Percentiles rank a stretch among this genome's conserved stretches.
Conservation (phyloP, 2,888 invertebrate genomes). For the Frankliniella intonsa region DNA sequence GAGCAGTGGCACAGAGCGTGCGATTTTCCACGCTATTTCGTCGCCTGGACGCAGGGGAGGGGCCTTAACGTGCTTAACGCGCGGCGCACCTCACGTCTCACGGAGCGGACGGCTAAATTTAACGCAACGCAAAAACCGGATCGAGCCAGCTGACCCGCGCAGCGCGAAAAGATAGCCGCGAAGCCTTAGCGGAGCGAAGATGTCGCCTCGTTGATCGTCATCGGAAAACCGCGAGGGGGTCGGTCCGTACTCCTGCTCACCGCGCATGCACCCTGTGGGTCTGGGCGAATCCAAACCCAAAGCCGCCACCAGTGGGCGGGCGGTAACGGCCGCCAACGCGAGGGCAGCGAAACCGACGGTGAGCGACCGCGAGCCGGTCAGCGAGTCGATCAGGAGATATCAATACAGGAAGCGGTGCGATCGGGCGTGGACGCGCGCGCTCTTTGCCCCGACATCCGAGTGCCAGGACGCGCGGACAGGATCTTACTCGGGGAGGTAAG, state of each 20-base stretch:
- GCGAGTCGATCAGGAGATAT: too few species aligned
- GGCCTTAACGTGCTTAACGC: neutral
- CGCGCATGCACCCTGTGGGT: conserved; percentile 1
- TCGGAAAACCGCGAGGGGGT: conserved; percentile 15
- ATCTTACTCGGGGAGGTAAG: neutral
- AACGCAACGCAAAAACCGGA: neutral
- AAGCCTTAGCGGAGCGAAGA: conserved; percentile 4
- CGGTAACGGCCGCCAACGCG: neutral
- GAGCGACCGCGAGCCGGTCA: neutral
- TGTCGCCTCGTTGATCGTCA: conserved; percentile 21
- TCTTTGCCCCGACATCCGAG: neutral
- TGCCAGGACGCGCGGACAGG: neutral
- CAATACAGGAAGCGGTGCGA: too few species aligned
- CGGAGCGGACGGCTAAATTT: conserved; percentile 1
- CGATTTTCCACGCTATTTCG: neutral
- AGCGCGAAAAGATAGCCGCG: neutral
- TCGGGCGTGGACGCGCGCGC: too few species aligned
- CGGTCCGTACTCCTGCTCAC: neutral
- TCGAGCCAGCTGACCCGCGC: neutral
- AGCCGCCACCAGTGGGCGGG: neutral
- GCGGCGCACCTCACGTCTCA: neutral
- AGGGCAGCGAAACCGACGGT: neutral
- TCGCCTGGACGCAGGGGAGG: neutral
- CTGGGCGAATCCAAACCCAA: neutral
- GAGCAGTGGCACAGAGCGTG: neutral